phyloP scores from a whole-genome alignment of 2,113 vertebrate genomes.

The Platysternon megacephalum region DNA sequence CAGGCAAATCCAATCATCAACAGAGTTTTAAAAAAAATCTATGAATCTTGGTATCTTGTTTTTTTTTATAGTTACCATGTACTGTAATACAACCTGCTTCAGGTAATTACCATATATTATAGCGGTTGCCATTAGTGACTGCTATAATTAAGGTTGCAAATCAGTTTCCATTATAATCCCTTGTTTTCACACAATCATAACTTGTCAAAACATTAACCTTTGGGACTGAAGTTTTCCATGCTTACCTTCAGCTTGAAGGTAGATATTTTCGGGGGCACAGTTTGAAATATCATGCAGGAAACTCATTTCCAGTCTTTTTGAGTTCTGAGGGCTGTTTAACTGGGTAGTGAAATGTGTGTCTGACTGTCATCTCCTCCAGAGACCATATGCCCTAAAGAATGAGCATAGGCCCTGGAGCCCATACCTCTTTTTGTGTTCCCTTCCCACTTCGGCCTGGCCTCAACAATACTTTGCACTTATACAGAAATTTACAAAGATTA shows the following conservation, averaged over 20 bases:
- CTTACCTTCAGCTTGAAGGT: not conserved
- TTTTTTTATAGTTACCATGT: conserved; percentile 2
- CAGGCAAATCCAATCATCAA: conserved; percentile 32
- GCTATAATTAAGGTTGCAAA: conserved; percentile 43
- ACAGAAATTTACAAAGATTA: not conserved
- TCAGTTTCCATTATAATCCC: conserved; percentile 41
- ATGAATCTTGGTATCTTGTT: not conserved
- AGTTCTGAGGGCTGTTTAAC: not conserved
- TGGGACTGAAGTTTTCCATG: not conserved
- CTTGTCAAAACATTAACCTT: conserved; percentile 40
- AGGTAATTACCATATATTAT: conserved; percentile 55
- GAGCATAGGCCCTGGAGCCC: not conserved
- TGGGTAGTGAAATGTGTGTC: not conserved
- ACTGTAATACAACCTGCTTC: conserved; percentile 29
- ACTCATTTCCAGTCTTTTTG: not conserved
- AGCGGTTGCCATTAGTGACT: conserved; percentile 50
- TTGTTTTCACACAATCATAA: conserved; percentile 53
- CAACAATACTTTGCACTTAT: not conserved
- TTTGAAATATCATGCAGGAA: not conserved
- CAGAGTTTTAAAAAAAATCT: not conserved
- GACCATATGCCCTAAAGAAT: not conserved
- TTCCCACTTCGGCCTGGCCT: not conserved
- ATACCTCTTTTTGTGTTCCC: not conserved
- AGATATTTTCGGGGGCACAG: not conserved
- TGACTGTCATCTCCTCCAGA: not conserved